Evolutionary conservation across 2,113 vertebrate genomes (phyloP), one percentile per base, ranked within the genome.

Genomic region (Dasyurus viverrinus): DNA sequence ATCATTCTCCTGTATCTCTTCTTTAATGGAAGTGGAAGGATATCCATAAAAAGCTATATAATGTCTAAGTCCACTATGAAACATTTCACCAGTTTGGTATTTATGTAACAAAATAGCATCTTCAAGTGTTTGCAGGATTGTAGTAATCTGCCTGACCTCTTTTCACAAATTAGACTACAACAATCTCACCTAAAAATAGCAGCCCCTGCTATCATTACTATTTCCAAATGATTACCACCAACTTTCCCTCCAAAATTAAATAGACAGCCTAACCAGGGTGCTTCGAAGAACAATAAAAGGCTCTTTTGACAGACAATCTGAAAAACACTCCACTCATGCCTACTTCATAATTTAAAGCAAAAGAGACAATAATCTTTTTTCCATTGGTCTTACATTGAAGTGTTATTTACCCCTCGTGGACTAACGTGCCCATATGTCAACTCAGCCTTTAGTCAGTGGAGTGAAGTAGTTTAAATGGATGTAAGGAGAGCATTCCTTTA

Each of bases 201-300:
- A 47, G 48, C 89, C 89, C 42, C 89, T 52, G 89, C 46, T n/a
- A 19, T 22, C 27, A 84, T 91, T 0, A 0, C 50, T 93, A 91
- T 53, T 90, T 54, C 42, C 91, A 76, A 60, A 47, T 55, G 91
- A 0, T 0, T 95, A 54, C 92, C 89, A 52, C 76, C 93, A 52
- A 55, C 47, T 95, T 96, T 90, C 84, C 94, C n/a, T 68, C 54
- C 57, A 57, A 92, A 91, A 92, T 93, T 93, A 91, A 89, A 27
- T 91, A 96, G 54, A 55, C 92, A 60, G 60, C 93, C n/a, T 91
- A 95, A 98, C 97, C 47, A 90, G 96, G 97, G 94, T 96, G 95
- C 95, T 96, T 92, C 97, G 89, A 91, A 91, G 91, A 94, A 76
- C 60, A 93, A 42, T 92, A 57, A 93, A 55, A 48, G 50, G 36